Percentiles rank a stretch among this genome's conserved stretches.
These are phyloP conservation scores for Isoperla grammatica DNA, from an alignment of 2,888 invertebrate genomes.

Conservation along the genomic window DNA sequence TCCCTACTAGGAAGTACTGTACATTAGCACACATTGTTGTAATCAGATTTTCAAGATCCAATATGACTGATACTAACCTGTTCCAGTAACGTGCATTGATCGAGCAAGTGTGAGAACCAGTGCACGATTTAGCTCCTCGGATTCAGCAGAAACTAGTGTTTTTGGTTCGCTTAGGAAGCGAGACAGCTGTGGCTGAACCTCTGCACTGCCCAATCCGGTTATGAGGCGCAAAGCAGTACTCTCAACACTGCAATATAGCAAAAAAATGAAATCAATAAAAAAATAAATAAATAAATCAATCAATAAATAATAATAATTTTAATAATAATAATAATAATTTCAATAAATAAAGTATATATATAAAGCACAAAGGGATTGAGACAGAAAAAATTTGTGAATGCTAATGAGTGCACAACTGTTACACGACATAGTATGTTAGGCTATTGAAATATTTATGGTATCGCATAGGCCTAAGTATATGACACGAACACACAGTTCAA, in stretches of 20 bases:
- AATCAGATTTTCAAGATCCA: slow-evolving; percentile 2
- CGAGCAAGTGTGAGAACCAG: slow-evolving; percentile 89
- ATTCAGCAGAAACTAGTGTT: slow-evolving; percentile 85
- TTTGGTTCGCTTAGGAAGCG: slow-evolving; percentile 88
- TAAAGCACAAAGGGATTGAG: no score
- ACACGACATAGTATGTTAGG: no score
- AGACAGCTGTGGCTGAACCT: slow-evolving; percentile 90
- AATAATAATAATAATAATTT: no score
- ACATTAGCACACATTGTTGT: background rate
- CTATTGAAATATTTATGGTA: no score
- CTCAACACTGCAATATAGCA: slow-evolving; percentile 60
- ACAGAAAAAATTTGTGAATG: no score
- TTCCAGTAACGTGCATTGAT: slow-evolving; percentile 89
- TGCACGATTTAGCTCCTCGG: slow-evolving; percentile 90
- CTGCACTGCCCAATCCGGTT: slow-evolving; percentile 86
- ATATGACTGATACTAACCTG: slow-evolving; percentile 23
- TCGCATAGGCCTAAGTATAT: no score
- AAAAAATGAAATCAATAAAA: background rate
- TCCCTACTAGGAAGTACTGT: no score
- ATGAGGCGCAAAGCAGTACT: slow-evolving; percentile 82
- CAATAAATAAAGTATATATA: no score
- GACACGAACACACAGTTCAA: no score
- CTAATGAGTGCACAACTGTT: no score
- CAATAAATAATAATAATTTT: no score
- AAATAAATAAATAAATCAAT: no score